phyloP scores from a whole-genome alignment of 2,113 vertebrate genomes.

The Entosphenus tridentatus region DNA sequence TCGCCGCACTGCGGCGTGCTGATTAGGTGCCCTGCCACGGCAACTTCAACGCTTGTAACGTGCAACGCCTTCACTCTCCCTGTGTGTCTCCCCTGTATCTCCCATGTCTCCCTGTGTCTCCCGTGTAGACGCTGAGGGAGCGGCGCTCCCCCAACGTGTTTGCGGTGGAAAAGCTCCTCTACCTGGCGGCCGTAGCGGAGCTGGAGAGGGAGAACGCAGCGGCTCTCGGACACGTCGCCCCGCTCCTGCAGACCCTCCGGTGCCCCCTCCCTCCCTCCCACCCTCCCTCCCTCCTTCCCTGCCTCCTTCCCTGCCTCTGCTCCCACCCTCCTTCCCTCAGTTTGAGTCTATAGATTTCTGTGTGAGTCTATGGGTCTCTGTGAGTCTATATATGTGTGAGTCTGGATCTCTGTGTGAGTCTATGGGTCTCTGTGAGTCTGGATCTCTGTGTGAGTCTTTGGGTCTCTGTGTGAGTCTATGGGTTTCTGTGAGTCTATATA shows the following conservation, averaged over 20 bases:
- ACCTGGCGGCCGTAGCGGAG: constrained; percentile 86
- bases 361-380: too few species aligned
- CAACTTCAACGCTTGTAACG: not conserved
- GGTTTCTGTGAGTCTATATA: too few species aligned
- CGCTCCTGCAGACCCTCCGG: constrained; percentile 96
- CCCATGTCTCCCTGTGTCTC: not conserved
- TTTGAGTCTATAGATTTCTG: too few species aligned
- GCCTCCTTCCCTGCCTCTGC: too few species aligned
- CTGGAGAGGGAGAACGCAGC: constrained; percentile 85
- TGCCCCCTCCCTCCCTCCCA: constrained; percentile 12
- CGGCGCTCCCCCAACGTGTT: constrained; percentile 86
- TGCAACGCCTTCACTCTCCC: not conserved
- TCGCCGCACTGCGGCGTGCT: too few species aligned
- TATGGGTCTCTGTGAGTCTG: too few species aligned
- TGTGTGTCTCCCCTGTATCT: not conserved
- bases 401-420: too few species aligned
- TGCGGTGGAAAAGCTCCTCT: constrained; percentile 97
- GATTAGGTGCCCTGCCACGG: not conserved
- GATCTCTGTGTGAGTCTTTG: too few species aligned
- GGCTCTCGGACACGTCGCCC: constrained; percentile 67
- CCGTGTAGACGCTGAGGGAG: constrained; percentile 71
- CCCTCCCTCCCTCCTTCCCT: too few species aligned
- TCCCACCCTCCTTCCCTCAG: too few species aligned
- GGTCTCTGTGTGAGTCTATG: too few species aligned
- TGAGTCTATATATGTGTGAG: too few species aligned